phyloP scores from a whole-genome alignment of 2,113 vertebrate species.

The Sylvicapra grimmia region DNA sequence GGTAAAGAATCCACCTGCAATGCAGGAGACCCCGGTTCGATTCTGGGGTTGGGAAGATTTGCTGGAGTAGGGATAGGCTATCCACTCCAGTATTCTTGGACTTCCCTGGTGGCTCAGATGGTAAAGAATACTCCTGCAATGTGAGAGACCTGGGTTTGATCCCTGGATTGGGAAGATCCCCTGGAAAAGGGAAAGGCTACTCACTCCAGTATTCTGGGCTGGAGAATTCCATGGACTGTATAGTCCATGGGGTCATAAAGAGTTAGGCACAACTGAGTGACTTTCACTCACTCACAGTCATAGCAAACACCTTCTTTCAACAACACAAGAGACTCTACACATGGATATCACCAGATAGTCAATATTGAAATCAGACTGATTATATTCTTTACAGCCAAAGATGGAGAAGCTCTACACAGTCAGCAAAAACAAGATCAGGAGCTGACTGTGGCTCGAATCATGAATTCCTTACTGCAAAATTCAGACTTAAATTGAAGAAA shows the following conservation, averaged over 20 bases:
- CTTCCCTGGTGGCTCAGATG: not conserved
- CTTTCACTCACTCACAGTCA: not conserved
- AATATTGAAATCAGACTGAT: not conserved
- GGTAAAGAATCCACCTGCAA: not conserved
- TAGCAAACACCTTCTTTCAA: not conserved
- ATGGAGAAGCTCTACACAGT: not conserved
- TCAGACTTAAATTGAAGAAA: not conserved
- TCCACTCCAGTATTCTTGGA: not conserved
- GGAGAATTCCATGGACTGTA: not conserved
- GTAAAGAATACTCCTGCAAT: not conserved
- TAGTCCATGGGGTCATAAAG: not conserved
- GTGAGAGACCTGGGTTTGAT: not conserved
- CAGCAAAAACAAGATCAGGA: not conserved
- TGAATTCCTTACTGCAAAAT: not conserved
- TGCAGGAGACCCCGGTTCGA: fast-evolving
- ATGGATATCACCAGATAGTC: not conserved
- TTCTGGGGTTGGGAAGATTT: not conserved
- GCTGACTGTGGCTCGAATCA: not conserved
- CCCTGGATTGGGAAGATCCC: not conserved
- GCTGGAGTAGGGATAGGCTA: not conserved
- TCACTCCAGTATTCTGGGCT: not conserved
- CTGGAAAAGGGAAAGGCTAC: not conserved
- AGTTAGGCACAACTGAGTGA: not conserved
- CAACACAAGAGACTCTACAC: not conserved
- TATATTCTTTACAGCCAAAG: not conserved